Evolutionary conservation across 2,113 vertebrate genomes (phyloP), one percentile per base, ranked within the genome.

Genomic region (Otis tarda): DNA sequence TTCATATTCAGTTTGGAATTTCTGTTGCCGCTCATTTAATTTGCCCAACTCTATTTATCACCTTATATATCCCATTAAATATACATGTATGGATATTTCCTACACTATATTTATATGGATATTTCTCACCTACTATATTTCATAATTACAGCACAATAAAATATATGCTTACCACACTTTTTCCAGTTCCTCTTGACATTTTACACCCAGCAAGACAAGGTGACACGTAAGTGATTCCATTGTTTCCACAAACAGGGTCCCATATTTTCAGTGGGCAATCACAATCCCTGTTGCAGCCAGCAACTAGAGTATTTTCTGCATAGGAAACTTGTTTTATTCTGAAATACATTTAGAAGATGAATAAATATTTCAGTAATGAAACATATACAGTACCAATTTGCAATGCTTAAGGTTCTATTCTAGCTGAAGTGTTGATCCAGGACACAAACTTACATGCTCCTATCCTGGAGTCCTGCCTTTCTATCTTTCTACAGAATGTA

Each of bases 191-290:
- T 39, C 64, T 63, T 19, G 98, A 98, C 28, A 92, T 61, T 56
- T 95, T 97, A 94, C 99, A 99, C 22, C 99, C 99, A 45, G 99
- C 99, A 24, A 99, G 98, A 93, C 99, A 99, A 5, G 99, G 98
- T n/a, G 99, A 99, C 93, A 99, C 96, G 2, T 99, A 99, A 0
- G 98, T 98, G 68, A 99, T 88, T 18, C 98, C 98, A 3, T 99
- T 98, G 69, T 94, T 96, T 11, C 98, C 99, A 70, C 99, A 99
- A 78, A 99, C 98, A 1, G 99, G 99, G 63, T 99, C 99, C 99
- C 99, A 99, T 30, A 97, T 98, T 74, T 97, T 98, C 9, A 96
- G 37, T 0, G 82, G 65, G 55, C 97, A 97, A 60, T 93, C 96
- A 77, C 99, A 99, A 35, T 76, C 69, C 4, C 71, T 83, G 93